These are phyloP conservation scores for Cyprinodon brontotheroides DNA, from an alignment of 2,113 vertebrate genomes.

Conservation along the genomic window DNA sequence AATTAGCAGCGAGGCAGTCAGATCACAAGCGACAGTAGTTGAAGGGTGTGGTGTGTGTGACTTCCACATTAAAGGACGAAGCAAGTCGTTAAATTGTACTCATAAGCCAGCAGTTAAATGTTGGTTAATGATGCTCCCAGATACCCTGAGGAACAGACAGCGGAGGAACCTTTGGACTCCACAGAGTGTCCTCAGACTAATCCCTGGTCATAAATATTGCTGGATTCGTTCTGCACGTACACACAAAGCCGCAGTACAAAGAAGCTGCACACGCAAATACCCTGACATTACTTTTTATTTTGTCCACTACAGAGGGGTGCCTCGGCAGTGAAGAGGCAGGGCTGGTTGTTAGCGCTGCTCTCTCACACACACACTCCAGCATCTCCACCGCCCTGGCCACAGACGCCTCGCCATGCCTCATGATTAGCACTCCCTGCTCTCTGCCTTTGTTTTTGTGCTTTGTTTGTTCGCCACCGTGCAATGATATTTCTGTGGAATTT, in stretches of 20 bases:
- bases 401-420: conserved; percentile 68
- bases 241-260: conserved; percentile 44
- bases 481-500: conserved; percentile 80
- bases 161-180: conserved; percentile 75
- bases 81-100: conserved; percentile 73
- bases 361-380: conserved; percentile 35
- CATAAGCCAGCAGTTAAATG: conserved; percentile 78
- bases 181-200: conserved; percentile 72
- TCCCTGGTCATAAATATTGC: conserved; percentile 77
- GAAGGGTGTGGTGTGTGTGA: conserved; percentile 52
- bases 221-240: conserved; percentile 57
- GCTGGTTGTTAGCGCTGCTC: conserved; percentile 23
- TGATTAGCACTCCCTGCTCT: conserved; percentile 62
- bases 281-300: not conserved
- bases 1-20: conserved; percentile 53
- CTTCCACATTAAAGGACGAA: conserved; percentile 29
- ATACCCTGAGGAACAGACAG: conserved; percentile 55
- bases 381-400: conserved; percentile 48
- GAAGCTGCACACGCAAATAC: conserved; percentile 14
- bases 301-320: conserved; percentile 5
- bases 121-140: conserved; percentile 78
- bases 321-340: conserved; percentile 49
- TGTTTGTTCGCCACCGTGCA: conserved; percentile 82
- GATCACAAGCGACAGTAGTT: conserved; percentile 40
- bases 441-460: conserved; percentile 73